Conservation (phyloP, 2,113 vertebrate species). For the Oncorhynchus clarkii region DNA sequence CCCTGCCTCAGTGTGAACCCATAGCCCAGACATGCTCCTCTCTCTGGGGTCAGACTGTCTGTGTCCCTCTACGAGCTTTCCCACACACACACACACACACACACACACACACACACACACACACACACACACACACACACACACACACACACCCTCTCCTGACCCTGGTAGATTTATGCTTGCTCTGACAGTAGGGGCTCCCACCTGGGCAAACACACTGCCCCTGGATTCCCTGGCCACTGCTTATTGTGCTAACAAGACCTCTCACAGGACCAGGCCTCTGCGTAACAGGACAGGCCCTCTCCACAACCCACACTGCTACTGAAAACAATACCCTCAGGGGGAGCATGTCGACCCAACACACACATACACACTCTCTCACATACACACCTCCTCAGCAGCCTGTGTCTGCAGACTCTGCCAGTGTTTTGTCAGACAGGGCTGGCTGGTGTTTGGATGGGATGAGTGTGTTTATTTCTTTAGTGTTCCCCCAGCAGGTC, state of each 20-base stretch:
- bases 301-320: too few species aligned
- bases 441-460: constrained; percentile 73
- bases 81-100: too few species aligned
- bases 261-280: not conserved
- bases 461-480: constrained; percentile 52
- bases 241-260: constrained; percentile 85
- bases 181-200: constrained; percentile 67
- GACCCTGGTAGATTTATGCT: too few species aligned
- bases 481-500: too few species aligned
- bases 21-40: not conserved
- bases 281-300: too few species aligned
- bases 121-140: too few species aligned
- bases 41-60: constrained; percentile 14
- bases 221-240: constrained; percentile 59
- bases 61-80: constrained; percentile 29
- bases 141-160: too few species aligned
- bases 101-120: too few species aligned
- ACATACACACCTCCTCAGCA: constrained; percentile 4
- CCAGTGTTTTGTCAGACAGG: constrained; percentile 68
- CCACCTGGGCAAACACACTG: constrained; percentile 90
- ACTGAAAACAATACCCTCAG: too few species aligned
- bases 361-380: not conserved
- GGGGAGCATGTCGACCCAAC: too few species aligned
- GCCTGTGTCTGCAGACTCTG: constrained; percentile 39
- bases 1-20: not conserved